Evolutionary conservation across 2,113 vertebrate species (phyloP), one percentile per base, ranked within the genome.

Genomic region (Charadrius vociferus): DNA sequence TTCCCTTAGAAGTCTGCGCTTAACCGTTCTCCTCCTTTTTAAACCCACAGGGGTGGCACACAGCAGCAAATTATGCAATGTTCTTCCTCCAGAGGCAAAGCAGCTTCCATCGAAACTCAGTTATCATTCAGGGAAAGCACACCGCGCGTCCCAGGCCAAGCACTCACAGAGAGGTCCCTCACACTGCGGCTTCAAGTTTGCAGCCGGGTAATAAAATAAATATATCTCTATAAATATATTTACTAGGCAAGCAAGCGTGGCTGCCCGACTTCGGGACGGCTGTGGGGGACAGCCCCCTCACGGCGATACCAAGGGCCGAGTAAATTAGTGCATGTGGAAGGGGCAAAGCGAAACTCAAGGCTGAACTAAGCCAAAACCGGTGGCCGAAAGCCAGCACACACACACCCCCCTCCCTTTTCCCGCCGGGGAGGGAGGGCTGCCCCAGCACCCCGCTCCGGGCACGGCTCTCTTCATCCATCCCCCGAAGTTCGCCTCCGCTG

Each of bases 311-410:
- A 1, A 0, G 23, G 50, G 36, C 49, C 55, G 5, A 16, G 10
- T 2, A 17, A 9, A 3, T 6, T 3, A 23, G 6, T 1, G 1
- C 3, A 2, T 0, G 15, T 1, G 4, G 12, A 45, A 29, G 27
- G n/a, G 34, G 21, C 29, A 12, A n/a, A 21, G n/a, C 17, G 4
- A 12, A 21, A 27, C 1, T 2, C 6, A 1, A 5, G 22, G 14
- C 32, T 20, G 13, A 19, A 8, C 18, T 0, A 1, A 15, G 18
- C 27, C 9, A 1, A 14, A 36, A 3, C 0, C 7, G 9, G 29
- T 3, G 43, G 5, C 49, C 11, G 1, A 23, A 10, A 5, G 12
- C 5, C 77, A 14, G 29, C 27, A 18, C 39, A 39, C 2, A 2
- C 3, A 36, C 29, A 32, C 13, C 27, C 11, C 14, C 32, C 14